Evolutionary conservation across 2,888 invertebrate genomes (phyloP).

Genomic region (Brachyptera putata): DNA sequence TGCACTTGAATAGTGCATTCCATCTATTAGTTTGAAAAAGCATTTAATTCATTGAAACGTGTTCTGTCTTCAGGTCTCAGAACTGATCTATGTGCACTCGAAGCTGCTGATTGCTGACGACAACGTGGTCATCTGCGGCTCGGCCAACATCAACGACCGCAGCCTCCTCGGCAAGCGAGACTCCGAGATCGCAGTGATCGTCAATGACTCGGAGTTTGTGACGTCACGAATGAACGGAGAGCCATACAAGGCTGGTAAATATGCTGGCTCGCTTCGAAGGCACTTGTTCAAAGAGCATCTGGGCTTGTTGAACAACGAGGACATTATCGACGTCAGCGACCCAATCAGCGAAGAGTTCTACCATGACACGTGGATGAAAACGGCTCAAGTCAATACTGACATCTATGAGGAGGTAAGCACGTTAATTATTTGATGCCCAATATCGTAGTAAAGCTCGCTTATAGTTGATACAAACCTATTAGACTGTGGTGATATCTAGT

Average conservation of each 20-base stretch:
- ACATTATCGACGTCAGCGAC: conserved; percentile 65
- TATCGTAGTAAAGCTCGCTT: too few relatives aligned
- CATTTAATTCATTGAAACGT: too few relatives aligned
- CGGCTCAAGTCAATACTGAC: conserved; percentile 77
- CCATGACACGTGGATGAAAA: conserved; percentile 74
- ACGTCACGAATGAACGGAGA: conserved; percentile 79
- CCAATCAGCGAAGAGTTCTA: conserved; percentile 80
- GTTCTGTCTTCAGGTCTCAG: conserved; percentile 69
- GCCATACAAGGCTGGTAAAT: conserved; percentile 76
- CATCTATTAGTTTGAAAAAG: too few relatives aligned
- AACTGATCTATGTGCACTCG: conserved; percentile 95
- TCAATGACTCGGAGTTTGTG: conserved; percentile 78
- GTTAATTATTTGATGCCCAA: conserved; percentile 1
- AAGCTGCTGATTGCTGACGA: conserved; percentile 95
- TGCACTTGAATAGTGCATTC: too few relatives aligned
- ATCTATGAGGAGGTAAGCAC: conserved; percentile 73
- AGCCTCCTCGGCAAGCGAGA: conserved; percentile 92
- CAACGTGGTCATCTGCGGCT: conserved; percentile 86
- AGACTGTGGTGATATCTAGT: too few relatives aligned
- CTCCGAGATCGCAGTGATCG: conserved; percentile 86
- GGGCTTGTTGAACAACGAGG: conserved; percentile 57
- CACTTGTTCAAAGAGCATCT: conserved; percentile 90
- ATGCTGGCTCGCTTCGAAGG: conserved; percentile 78
- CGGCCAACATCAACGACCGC: conserved; percentile 96
- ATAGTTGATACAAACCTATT: too few relatives aligned